Evolutionary conservation across 1,140 invertebrate species (phyloP).

Genomic region (Asbolus verrucosus): DNA sequence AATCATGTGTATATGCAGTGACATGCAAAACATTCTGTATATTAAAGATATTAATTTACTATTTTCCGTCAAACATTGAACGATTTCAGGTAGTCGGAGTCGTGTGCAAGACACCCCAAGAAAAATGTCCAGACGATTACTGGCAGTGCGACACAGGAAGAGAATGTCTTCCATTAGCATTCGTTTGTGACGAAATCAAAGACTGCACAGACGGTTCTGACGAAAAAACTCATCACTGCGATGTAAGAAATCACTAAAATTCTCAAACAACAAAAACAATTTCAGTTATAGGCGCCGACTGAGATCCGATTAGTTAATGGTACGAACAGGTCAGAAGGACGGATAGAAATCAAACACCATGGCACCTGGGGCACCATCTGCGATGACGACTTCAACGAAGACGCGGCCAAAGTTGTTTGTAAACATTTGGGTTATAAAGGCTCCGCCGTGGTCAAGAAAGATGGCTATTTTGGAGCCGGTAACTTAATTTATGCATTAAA

Average conservation of each 20-base stretch:
- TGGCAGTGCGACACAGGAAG: conserved; percentile 76
- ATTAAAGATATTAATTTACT: no score
- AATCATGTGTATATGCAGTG: no score
- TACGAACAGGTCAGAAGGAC: conserved; percentile 70
- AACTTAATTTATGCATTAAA: conserved; percentile 6
- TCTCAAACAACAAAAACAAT: background rate
- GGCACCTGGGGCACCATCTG: conserved; percentile 84
- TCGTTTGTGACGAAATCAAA: conserved; percentile 76
- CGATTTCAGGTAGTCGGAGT: conserved; percentile 71
- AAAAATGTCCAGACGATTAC: conserved; percentile 70
- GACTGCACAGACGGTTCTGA: conserved; percentile 81
- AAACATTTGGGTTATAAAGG: conserved; percentile 73
- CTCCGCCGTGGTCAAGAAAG: conserved; percentile 67
- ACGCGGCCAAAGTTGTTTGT: conserved; percentile 76
- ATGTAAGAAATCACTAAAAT: conserved; percentile 66
- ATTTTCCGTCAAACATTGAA: no score
- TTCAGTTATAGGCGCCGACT: conserved; percentile 66
- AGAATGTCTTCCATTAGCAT: conserved; percentile 73
- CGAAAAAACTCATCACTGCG: conserved; percentile 71
- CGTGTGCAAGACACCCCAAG: conserved; percentile 72
- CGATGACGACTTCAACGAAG: conserved; percentile 79
- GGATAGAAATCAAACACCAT: conserved; percentile 77
- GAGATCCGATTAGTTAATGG: conserved; percentile 75
- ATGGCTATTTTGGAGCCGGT: conserved; percentile 67
- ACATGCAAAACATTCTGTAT: no score